Conservation (phyloP, 2,113 vertebrate species). For the Barnardius zonarius region DNA sequence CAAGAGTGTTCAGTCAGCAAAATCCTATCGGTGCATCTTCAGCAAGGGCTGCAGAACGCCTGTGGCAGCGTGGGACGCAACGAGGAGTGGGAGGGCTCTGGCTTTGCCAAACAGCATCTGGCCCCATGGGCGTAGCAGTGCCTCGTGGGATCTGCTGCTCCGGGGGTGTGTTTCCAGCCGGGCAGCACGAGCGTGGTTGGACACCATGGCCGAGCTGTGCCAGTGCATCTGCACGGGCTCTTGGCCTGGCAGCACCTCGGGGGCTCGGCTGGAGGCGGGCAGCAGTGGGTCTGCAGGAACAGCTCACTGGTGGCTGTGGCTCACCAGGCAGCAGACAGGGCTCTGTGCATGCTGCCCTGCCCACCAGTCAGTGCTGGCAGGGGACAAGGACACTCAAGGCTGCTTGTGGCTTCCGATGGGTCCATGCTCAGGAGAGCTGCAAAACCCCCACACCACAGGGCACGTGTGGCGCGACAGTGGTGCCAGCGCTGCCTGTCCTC, state of each 20-base stretch:
- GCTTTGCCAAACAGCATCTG: neutral
- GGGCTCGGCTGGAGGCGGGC: neutral
- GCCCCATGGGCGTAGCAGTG: fast-evolving
- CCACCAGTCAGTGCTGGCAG: neutral
- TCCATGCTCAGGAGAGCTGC: neutral
- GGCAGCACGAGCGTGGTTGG: neutral
- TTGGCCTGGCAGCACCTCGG: neutral
- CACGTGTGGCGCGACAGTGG: fast-evolving
- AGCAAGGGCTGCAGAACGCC: neutral
- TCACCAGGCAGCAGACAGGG: fast-evolving
- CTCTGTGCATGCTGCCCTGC: neutral
- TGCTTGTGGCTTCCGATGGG: neutral
- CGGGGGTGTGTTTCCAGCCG: neutral
- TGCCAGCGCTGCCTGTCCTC: neutral
- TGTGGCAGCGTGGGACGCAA: neutral
- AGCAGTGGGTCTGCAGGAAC: neutral
- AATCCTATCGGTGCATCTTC: neutral
- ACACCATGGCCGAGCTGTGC: neutral
- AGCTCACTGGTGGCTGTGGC: fast-evolving
- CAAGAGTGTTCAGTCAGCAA: neutral
- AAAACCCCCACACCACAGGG: neutral
- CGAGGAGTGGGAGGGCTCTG: neutral
- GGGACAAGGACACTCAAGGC: neutral
- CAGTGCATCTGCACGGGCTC: fast-evolving
- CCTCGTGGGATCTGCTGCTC: neutral